Percentiles rank a stretch among this genome's conserved stretches.
Evolutionary conservation across 92 coral and sea anemone species (phyloP).

Genomic region (Diadumene lineata): DNA sequence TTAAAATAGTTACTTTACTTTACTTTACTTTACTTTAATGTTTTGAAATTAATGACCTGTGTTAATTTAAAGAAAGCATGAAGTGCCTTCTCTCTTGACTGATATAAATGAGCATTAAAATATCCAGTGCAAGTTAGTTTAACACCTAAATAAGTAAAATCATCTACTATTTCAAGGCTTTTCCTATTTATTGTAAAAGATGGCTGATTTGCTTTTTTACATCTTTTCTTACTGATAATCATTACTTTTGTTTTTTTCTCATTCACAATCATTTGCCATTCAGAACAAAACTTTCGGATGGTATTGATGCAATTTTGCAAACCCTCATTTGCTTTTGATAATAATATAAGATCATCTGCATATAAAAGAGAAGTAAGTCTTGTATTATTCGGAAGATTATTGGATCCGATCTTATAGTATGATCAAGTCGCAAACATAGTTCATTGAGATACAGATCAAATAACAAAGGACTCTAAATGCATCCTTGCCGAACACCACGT

Average conservation of each 20-base stretch:
- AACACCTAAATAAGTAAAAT: conserved; percentile 5
- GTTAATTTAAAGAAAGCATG: too few relatives aligned
- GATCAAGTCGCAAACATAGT: conserved; percentile 7
- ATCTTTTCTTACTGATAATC: conserved; percentile 28
- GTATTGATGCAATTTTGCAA: conserved; percentile 28
- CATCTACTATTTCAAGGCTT: neutral
- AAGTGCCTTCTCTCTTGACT: too few relatives aligned
- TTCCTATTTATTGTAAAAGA: neutral
- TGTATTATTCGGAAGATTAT: conserved; percentile 28
- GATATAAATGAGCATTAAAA: too few relatives aligned
- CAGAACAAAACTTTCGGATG: conserved; percentile 10
- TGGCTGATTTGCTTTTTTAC: neutral
- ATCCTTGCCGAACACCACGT: conserved; percentile 55
- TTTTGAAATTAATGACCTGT: too few relatives aligned
- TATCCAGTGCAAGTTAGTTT: neutral
- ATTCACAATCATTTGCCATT: conserved; percentile 13
- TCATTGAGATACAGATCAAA: conserved; percentile 42
- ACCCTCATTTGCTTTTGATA: conserved; percentile 34
- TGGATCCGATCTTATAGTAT: conserved; percentile 21
- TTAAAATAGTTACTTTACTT: too few relatives aligned
- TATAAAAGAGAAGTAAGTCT: conserved; percentile 18
- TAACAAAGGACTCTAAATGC: conserved; percentile 32
- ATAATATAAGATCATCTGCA: conserved; percentile 35
- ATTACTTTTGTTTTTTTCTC: conserved; percentile 15
- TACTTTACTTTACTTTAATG: too few relatives aligned